These are phyloP conservation scores for Diachasma alloeum DNA, from an alignment of 1,140 invertebrate species.

Conservation along the genomic window DNA sequence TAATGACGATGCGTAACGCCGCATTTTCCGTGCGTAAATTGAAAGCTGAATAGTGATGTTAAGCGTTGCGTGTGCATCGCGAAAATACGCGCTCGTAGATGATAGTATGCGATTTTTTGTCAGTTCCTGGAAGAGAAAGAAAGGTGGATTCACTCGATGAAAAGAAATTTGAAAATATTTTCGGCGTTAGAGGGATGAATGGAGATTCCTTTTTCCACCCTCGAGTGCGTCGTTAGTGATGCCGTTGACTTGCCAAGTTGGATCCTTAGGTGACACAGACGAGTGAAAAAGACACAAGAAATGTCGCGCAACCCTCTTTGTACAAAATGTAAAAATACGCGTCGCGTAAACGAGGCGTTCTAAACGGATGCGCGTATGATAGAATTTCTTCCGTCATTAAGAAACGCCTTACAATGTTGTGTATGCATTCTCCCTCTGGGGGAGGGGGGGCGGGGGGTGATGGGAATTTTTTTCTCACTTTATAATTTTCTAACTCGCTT, in stretches of 20 bases:
- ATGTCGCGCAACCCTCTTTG: conserved; percentile 22
- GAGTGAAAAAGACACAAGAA: neutral
- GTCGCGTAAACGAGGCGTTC: conserved; percentile 46
- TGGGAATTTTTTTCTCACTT: neutral
- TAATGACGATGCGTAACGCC: neutral
- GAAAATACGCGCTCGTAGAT: neutral
- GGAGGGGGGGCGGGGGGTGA: neutral
- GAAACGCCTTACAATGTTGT: conserved; percentile 49
- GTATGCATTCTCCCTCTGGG: neutral
- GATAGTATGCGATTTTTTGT: neutral
- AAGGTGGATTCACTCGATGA: neutral
- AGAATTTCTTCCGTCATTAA: conserved; percentile 65
- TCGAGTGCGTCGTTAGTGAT: neutral
- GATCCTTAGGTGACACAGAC: conserved; percentile 38
- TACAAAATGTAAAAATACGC: conserved; percentile 52
- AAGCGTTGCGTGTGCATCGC: neutral
- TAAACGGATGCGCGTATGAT: conserved; percentile 61
- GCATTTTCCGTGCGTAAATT: conserved; percentile 1
- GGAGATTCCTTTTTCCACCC: neutral
- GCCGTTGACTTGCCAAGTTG: conserved; percentile 8
- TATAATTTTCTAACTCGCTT: neutral
- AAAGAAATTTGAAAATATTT: too few species aligned
- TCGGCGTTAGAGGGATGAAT: neutral
- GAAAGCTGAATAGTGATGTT: conserved; percentile 7
- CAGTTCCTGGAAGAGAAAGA: neutral